A percentile compares a stretch with the other conserved stretches of the same genome.
Conservation (phyloP, 2,113 vertebrate species). For the Aleadryas rufinucha region DNA sequence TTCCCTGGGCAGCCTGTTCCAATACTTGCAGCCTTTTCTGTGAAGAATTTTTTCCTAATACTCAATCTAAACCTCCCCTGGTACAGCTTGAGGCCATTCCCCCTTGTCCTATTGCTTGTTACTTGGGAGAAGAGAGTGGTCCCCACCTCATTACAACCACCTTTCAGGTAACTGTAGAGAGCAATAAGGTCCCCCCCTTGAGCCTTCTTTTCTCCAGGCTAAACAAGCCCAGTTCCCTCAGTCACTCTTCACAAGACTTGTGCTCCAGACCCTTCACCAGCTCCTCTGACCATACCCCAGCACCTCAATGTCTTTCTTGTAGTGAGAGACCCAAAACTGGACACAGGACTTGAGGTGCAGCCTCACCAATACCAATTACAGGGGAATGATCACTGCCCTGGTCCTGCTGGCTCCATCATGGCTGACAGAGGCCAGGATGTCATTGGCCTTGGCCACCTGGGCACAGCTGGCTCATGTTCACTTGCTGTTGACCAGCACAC, state of each 20-base stretch:
- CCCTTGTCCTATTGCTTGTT: neutral
- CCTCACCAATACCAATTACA: neutral
- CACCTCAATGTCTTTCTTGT: neutral
- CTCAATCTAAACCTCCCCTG: neutral
- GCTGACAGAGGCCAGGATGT: neutral
- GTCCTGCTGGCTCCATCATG: neutral
- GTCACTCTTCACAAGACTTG: neutral
- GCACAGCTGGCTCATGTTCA: neutral
- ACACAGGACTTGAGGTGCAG: too few relatives aligned
- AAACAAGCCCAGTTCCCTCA: neutral
- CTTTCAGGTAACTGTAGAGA: neutral
- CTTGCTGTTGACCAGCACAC: neutral
- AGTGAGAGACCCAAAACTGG: neutral
- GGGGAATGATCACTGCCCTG: neutral
- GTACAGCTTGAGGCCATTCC: neutral
- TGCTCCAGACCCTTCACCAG: neutral
- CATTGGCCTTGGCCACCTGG: neutral
- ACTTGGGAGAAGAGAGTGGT: neutral
- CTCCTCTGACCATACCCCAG: neutral
- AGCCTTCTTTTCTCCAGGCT: neutral
- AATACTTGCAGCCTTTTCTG: neutral
- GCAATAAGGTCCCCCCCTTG: rapidly evolving
- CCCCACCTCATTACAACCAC: rapidly evolving
- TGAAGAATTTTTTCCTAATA: neutral
- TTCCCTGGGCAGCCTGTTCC: neutral